Evolutionary conservation across 2,888 invertebrate genomes (phyloP).

Genomic region (Nasonia oneida): DNA sequence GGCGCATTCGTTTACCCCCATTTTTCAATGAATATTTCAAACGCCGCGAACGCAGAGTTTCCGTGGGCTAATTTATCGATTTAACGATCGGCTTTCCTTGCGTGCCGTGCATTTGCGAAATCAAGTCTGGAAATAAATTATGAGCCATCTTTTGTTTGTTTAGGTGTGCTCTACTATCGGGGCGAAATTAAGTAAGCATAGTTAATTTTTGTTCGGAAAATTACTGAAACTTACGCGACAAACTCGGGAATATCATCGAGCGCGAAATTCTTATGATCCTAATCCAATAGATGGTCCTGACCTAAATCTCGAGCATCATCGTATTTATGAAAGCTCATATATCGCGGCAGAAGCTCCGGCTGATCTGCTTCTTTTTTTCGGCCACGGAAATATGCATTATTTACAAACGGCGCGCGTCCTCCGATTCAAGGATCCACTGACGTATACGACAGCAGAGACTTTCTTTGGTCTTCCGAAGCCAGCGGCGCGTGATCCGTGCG

Average conservation of each 20-base stretch:
- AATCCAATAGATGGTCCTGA: background rate
- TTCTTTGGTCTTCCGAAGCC: constrained; percentile 49
- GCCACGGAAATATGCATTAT: constrained; percentile 59
- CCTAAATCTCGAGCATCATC: constrained; percentile 29
- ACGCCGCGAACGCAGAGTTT: background rate
- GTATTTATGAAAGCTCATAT: constrained; percentile 50
- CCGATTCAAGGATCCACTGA: constrained; percentile 57
- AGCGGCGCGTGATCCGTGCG: constrained; percentile 51
- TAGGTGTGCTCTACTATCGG: background rate
- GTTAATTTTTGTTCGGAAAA: too few relatives aligned
- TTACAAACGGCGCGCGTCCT: constrained; percentile 61
- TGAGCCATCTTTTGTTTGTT: background rate
- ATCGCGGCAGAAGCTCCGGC: background rate
- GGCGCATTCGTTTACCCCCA: constrained; percentile 14
- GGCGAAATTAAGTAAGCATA: background rate
- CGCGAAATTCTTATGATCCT: background rate
- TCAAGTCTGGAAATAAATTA: background rate
- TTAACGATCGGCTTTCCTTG: background rate
- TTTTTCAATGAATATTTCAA: constrained; percentile 38
- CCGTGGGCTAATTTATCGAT: constrained; percentile 19
- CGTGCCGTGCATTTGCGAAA: background rate
- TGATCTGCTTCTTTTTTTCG: constrained; percentile 23
- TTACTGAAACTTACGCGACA: background rate
- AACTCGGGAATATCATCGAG: background rate
- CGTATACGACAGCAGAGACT: background rate